Conservation (phyloP, 2,888 invertebrate species). For the Drosophila mayaguana region DNA sequence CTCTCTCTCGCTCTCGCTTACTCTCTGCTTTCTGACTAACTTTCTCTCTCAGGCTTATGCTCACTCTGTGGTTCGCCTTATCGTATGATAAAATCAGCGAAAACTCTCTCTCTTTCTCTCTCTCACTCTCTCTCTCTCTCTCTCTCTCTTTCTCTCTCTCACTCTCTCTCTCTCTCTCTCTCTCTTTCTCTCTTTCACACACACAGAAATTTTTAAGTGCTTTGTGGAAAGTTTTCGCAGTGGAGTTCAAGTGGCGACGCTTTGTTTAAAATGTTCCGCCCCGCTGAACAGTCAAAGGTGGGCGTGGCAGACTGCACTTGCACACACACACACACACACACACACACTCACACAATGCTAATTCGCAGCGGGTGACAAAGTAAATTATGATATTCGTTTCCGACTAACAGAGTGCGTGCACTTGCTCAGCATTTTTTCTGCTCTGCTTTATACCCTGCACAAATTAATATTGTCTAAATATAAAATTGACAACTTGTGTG, state of each 20-base stretch:
- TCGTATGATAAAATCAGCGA: conserved; percentile 73
- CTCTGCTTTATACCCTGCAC: conserved; percentile 15
- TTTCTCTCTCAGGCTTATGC: conserved; percentile 3
- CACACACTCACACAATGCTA: conserved; percentile 55
- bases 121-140: neutral
- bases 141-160: conserved; percentile 8
- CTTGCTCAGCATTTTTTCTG: conserved; percentile 56
- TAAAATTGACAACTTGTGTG: neutral
- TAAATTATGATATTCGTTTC: conserved; percentile 82
- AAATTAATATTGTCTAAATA: neutral
- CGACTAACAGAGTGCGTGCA: conserved; percentile 80
- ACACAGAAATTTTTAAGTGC: conserved; percentile 71
- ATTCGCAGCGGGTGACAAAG: conserved; percentile 81
- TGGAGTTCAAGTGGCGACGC: conserved; percentile 67
- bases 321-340: conserved; percentile 35
- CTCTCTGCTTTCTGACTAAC: neutral
- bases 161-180: neutral
- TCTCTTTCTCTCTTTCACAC: conserved; percentile 21
- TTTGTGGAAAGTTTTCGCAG: conserved; percentile 68
- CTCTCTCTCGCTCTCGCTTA: neutral
- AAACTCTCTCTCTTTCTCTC: conserved; percentile 19
- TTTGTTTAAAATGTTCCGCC: conserved; percentile 77
- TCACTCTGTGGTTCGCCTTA: conserved; percentile 45
- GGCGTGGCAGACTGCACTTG: conserved; percentile 63
- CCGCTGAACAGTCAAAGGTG: conserved; percentile 50